Conservation (phyloP, 2,113 vertebrate species). For the Eleginops maclovinus region DNA sequence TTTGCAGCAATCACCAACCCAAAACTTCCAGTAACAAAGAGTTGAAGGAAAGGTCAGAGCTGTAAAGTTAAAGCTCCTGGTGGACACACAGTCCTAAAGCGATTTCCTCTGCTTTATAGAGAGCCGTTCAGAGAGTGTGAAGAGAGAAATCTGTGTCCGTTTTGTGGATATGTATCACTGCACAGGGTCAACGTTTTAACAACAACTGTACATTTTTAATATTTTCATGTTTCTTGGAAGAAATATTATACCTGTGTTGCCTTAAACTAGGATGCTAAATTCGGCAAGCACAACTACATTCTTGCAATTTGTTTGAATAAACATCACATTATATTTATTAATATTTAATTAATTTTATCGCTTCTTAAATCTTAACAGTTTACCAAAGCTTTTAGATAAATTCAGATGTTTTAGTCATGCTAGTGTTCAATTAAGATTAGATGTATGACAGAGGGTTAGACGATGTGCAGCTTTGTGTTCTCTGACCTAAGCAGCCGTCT, state of each 20-base stretch:
- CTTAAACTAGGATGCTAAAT: conserved; percentile 5
- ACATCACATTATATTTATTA: no score
- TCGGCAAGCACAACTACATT: conserved; percentile 9
- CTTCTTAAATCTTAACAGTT: conserved; percentile 13
- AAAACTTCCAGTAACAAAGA: conserved; percentile 55
- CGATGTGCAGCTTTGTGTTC: conserved; percentile 3
- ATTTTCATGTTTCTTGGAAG: neutral
- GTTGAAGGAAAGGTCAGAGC: conserved; percentile 55
- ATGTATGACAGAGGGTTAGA: conserved; percentile 9
- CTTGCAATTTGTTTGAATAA: neutral
- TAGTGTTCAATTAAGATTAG: conserved; percentile 20
- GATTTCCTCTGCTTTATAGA: conserved; percentile 50
- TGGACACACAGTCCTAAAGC: conserved; percentile 51
- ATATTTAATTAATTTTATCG: no score
- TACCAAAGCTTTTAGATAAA: conserved; percentile 40
- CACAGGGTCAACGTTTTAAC: neutral
- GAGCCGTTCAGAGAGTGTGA: conserved; percentile 6
- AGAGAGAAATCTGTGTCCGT: conserved; percentile 13
- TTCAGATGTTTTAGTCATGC: conserved; percentile 37
- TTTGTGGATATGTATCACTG: neutral
- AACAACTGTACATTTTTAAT: neutral
- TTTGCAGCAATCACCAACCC: conserved; percentile 45
- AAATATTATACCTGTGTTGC: neutral
- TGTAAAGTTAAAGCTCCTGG: conserved; percentile 57
- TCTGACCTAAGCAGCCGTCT: conserved; percentile 37